Conservation (phyloP, 2,888 invertebrate species). For the Dryocosmus kuriphilus region DNA sequence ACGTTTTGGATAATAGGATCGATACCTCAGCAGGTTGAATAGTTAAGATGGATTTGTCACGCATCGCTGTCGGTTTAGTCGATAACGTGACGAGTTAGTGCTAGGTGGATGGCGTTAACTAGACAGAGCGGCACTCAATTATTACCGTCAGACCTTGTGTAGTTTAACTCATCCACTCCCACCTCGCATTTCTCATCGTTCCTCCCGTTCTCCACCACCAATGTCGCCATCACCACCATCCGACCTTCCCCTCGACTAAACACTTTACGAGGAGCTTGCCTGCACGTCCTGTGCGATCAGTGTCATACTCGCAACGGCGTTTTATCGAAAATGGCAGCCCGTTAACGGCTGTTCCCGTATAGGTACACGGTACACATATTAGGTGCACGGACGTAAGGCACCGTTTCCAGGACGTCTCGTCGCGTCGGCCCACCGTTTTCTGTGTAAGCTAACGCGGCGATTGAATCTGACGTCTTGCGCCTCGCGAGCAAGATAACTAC, state of each 20-base stretch:
- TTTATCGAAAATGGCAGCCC: constrained; percentile 76
- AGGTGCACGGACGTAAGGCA: constrained; percentile 48
- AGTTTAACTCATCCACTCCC: constrained; percentile 70
- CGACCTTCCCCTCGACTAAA: constrained; percentile 76
- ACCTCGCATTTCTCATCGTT: constrained; percentile 44
- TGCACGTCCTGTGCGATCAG: constrained; percentile 75
- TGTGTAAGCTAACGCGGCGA: constrained; percentile 51
- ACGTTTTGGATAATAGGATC: constrained; percentile 10
- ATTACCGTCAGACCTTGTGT: constrained; percentile 77
- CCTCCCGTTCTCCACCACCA: constrained; percentile 52
- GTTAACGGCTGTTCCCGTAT: constrained; percentile 68
- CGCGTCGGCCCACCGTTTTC: constrained; percentile 48
- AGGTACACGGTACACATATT: constrained; percentile 52
- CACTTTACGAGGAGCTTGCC: constrained; percentile 77
- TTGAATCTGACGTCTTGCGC: constrained; percentile 54
- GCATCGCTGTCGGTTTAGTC: constrained; percentile 74
- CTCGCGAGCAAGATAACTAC: constrained; percentile 21
- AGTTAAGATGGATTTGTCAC: constrained; percentile 75
- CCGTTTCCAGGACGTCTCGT: constrained; percentile 45
- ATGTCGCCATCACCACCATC: constrained; percentile 62
- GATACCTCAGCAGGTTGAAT: constrained; percentile 36
- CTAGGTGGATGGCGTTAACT: constrained; percentile 69
- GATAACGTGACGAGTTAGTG: constrained; percentile 75
- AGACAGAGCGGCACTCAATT: constrained; percentile 77
- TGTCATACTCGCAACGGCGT: constrained; percentile 73